Evolutionary conservation across 2,113 vertebrate species (phyloP).

Genomic region (Amazona guildingii): DNA sequence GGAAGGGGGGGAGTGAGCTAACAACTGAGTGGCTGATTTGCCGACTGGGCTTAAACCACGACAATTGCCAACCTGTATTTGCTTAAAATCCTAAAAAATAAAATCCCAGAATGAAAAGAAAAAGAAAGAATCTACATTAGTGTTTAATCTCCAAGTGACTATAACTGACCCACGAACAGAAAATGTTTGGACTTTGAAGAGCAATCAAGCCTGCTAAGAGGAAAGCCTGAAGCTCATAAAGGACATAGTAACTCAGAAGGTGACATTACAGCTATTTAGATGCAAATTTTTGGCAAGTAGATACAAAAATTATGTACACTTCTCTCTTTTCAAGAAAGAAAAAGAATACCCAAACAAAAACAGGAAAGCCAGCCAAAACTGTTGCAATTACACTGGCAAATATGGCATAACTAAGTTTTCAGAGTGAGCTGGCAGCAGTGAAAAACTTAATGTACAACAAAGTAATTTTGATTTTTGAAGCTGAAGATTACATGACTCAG

Average conservation of each 20-base stretch:
- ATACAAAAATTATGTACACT: not conserved
- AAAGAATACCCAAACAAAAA: not conserved
- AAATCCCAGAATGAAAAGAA: not conserved
- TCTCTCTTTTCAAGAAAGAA: not conserved
- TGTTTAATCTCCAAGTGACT: not conserved
- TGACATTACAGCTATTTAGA: not conserved
- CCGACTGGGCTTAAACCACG: no score
- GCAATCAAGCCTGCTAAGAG: not conserved
- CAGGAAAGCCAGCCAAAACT: not conserved
- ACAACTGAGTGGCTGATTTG: no score
- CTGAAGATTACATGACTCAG: slow-evolving; percentile 38
- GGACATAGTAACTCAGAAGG: not conserved
- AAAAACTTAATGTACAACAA: not conserved
- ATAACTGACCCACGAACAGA: not conserved
- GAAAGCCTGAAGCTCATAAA: not conserved
- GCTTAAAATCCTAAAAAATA: not conserved
- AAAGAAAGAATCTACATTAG: not conserved
- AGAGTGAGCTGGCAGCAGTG: not conserved
- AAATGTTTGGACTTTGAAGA: not conserved
- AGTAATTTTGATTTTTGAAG: slow-evolving; percentile 54
- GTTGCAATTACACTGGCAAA: slow-evolving; percentile 21
- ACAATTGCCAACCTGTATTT: not conserved
- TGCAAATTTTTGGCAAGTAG: not conserved
- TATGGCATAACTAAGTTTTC: slow-evolving; percentile 21
- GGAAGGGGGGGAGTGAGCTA: no score